phyloP scores from a whole-genome alignment of 2,888 invertebrate genomes.

The Cheilosia vulpina region DNA sequence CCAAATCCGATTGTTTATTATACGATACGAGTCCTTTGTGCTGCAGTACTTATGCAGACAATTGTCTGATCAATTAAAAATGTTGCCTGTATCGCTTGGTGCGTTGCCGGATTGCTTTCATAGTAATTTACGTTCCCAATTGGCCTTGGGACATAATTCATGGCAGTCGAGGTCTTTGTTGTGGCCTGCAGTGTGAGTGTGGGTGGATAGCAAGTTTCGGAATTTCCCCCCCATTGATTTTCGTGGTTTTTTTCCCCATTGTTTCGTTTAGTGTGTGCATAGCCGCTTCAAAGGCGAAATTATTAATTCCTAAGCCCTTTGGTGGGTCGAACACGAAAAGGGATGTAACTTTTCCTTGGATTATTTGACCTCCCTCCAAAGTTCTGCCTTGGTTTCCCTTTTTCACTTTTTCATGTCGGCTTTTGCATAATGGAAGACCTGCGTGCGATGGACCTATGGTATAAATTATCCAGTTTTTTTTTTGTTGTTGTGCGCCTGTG shows the following conservation, averaged over 20 bases:
- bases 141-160: slow-evolving; percentile 57
- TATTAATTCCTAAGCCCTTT: slow-evolving; percentile 64
- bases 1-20: slow-evolving; percentile 41
- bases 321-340: slow-evolving; percentile 66
- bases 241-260: slow-evolving; percentile 15
- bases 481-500: not conserved
- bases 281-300: slow-evolving; percentile 51
- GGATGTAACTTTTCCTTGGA: slow-evolving; percentile 59
- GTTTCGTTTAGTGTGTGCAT: not conserved
- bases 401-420: slow-evolving; percentile 39
- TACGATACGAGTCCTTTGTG: slow-evolving; percentile 33
- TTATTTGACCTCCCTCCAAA: slow-evolving; percentile 39
- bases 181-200: not conserved
- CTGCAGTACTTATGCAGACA: slow-evolving; percentile 26
- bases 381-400: not conserved
- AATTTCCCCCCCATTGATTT: slow-evolving; percentile 30
- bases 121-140: slow-evolving; percentile 32
- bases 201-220: not conserved
- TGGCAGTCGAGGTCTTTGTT: slow-evolving; percentile 9
- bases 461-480: slow-evolving; percentile 54
- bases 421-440: slow-evolving; percentile 69
- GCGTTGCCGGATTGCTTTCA: not conserved
- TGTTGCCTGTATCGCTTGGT: not conserved
- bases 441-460: slow-evolving; percentile 56
- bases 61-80: slow-evolving; percentile 40